Conservation (phyloP, 2,888 invertebrate species). For the Athalia cordata region DNA sequence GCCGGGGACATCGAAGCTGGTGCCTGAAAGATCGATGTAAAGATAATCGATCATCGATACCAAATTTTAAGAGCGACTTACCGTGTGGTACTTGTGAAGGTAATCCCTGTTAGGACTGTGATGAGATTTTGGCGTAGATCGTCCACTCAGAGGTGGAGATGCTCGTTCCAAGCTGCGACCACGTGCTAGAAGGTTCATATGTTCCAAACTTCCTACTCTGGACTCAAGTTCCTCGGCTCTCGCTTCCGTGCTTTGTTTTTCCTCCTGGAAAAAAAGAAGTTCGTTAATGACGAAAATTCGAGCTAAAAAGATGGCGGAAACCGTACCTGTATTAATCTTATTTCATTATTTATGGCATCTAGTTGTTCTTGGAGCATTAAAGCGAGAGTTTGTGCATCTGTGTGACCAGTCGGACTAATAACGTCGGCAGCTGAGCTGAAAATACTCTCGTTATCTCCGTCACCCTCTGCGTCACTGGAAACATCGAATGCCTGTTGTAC, state of each 20-base stretch:
- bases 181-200: constrained; percentile 88
- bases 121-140: constrained; percentile 88
- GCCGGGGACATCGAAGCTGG: constrained; percentile 94
- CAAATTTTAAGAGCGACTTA: constrained; percentile 75
- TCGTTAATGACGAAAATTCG: too few species aligned
- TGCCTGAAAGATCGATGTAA: constrained; percentile 78
- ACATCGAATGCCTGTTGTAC: constrained; percentile 96
- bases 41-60: not conserved
- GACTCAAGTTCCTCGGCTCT: constrained; percentile 98
- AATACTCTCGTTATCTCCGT: constrained; percentile 86
- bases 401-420: constrained; percentile 81
- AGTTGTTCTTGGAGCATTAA: constrained; percentile 99
- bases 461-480: constrained; percentile 87
- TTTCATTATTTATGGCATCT: constrained; percentile 99
- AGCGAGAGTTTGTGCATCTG: constrained; percentile 97
- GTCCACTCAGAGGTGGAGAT: constrained; percentile 91
- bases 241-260: constrained; percentile 97
- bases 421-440: constrained; percentile 83
- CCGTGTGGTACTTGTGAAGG: constrained; percentile 97
- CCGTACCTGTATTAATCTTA: constrained; percentile 79
- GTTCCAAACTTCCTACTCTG: constrained; percentile 95
- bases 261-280: constrained; percentile 85
- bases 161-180: constrained; percentile 81
- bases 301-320: not conserved
- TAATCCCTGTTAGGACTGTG: constrained; percentile 89